phyloP scores from a whole-genome alignment of 92 coral and sea anemone genomes.

The Epizoanthus stellaris region DNA sequence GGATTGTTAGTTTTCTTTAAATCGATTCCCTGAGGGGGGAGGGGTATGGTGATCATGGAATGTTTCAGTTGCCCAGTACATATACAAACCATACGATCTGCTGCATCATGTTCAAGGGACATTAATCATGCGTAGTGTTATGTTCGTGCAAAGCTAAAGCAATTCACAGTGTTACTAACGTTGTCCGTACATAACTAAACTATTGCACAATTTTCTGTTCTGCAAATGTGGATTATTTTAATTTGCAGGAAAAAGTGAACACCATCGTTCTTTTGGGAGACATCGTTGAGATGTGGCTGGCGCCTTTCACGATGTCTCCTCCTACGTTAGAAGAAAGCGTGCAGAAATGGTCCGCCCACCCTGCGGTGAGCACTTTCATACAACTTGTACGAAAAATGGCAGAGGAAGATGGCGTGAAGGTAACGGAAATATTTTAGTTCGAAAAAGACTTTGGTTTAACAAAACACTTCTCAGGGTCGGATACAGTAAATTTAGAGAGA shows the following conservation, averaged over 20 bases:
- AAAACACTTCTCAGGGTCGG: no score
- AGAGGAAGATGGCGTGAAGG: slow-evolving; percentile 53
- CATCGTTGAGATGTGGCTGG: slow-evolving; percentile 53
- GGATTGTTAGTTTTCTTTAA: no score
- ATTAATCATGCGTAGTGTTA: no score
- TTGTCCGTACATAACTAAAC: neutral
- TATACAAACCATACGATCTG: no score
- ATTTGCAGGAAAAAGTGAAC: slow-evolving; percentile 33
- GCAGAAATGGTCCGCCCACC: slow-evolving; percentile 32
- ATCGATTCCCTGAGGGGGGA: no score
- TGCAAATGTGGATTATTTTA: neutral
- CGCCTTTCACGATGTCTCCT: slow-evolving; percentile 21
- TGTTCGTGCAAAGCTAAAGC: no score
- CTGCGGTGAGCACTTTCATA: slow-evolving; percentile 24
- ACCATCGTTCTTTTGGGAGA: slow-evolving; percentile 46
- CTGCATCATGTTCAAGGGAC: no score
- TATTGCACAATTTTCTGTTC: neutral
- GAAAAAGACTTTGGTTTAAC: neutral
- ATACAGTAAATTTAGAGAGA: no score
- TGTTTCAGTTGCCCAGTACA: no score
- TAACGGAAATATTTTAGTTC: neutral
- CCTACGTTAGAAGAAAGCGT: slow-evolving; percentile 17
- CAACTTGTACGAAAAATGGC: slow-evolving; percentile 40
- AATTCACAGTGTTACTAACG: no score
- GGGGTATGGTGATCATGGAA: no score